Evolutionary conservation across 1,140 invertebrate species (phyloP).

Genomic region (Sycobia sp.): DNA sequence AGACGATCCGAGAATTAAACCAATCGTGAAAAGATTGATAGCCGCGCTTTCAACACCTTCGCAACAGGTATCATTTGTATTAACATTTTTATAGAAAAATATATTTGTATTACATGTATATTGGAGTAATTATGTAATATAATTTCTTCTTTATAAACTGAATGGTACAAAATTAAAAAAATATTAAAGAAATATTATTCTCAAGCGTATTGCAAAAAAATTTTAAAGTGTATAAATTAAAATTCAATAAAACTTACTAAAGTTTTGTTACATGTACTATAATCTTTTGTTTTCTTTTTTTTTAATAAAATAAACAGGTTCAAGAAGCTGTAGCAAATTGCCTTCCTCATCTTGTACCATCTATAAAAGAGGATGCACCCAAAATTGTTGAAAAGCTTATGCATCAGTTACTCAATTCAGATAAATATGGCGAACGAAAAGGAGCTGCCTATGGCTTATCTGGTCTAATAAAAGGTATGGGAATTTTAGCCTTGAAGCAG

Average conservation of each 20-base stretch:
- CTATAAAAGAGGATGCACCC: constrained; percentile 88
- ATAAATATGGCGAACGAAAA: constrained; percentile 95
- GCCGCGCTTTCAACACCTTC: constrained; percentile 94
- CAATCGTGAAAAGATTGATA: constrained; percentile 90
- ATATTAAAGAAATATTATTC: no score
- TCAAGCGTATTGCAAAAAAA: no score
- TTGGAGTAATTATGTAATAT: no score
- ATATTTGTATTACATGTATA: neutral
- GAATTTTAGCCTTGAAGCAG: constrained; percentile 93
- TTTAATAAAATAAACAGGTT: constrained; percentile 67
- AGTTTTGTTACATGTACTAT: no score
- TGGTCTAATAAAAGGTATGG: constrained; percentile 92
- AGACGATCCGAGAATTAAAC: constrained; percentile 84
- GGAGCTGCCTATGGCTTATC: constrained; percentile 90
- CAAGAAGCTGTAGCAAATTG: constrained; percentile 98
- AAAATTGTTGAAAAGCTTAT: constrained; percentile 87
- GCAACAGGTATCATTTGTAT: constrained; percentile 81
- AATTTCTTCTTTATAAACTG: no score
- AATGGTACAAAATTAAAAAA: no score
- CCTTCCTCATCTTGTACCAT: constrained; percentile 89
- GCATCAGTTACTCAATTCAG: constrained; percentile 86
- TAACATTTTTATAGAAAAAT: neutral
- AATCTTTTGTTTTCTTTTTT: neutral
- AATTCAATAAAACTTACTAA: neutral
- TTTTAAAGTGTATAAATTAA: no score